These are phyloP conservation scores for Torymus texanus DNA, from an alignment of 2,888 invertebrate species.

Conservation along the genomic window DNA sequence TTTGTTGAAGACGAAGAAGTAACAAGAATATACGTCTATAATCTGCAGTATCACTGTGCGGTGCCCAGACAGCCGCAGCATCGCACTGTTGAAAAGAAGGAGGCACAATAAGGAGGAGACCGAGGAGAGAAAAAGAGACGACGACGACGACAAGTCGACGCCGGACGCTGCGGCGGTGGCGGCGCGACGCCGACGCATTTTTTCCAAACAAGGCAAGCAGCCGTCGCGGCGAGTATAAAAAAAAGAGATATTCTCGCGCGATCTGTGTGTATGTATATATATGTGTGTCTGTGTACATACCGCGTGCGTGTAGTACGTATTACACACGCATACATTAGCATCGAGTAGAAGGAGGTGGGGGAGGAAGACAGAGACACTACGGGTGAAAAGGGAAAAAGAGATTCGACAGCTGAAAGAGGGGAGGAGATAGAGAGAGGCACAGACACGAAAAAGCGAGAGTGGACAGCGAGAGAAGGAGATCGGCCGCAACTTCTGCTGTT, in stretches of 20 bases:
- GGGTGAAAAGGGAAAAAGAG: not conserved
- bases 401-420: not conserved
- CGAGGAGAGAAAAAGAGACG: not conserved
- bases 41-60: too few species aligned
- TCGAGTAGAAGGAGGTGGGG: not conserved
- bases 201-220: constrained; percentile 42
- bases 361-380: not conserved
- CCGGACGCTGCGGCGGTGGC: constrained; percentile 18
- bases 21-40: too few species aligned
- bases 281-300: too few species aligned
- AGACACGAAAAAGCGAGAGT: not conserved
- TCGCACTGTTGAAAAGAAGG: too few species aligned
- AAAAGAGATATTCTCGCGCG: not conserved
- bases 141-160: not conserved
- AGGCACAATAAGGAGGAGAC: not conserved
- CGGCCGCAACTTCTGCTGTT: constrained; percentile 14
- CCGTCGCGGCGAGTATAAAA: not conserved
- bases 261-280: too few species aligned
- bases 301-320: too few species aligned
- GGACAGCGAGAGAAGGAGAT: constrained; percentile 11
- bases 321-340: not conserved
- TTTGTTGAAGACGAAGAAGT: too few species aligned
- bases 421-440: not conserved
- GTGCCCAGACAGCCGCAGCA: too few species aligned
- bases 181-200: constrained; percentile 38